Evolutionary conservation across 2,888 invertebrate species (phyloP), one percentile per base, ranked within the genome.

Genomic region (Coelopa pilipes): DNA sequence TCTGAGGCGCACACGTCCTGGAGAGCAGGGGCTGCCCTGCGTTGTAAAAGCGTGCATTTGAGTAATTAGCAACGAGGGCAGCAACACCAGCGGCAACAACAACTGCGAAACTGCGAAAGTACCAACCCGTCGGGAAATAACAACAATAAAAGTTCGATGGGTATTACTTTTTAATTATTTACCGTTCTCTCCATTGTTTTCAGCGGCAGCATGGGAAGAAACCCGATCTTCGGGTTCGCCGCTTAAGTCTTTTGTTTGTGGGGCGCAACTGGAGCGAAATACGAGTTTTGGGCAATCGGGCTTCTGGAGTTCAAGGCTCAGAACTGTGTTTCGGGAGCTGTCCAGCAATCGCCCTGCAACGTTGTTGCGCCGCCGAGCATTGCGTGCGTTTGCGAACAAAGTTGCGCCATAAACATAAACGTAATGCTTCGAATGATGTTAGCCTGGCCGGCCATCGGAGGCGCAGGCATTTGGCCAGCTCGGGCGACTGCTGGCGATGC

Each of bases 11-110:
- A 11, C 53, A 34, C 53, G 59, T 11, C 17, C 17, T 63, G 63
- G 63, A 11, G 46, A 7, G 45, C 13, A 15, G 50, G 24, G 53
- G 53, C 67, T 53, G 55, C 34, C 34, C n/a, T 53, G 67, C 53
- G 21, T 66, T 24, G 57, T 19, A 46, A 46, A 59, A 59, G 69
- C 69, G 57, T 57, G 70, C n/a, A 11, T 24, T 60, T 60, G 70
- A 70, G 70, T 70, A 70, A 70, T 70, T 70, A 70, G 19, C 50
- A 21, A 19, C 24, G 62, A 66, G 45, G 15, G 59, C 13, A 68
- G 45, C 50, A 66, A 24, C 49, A 66, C 49, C 15, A 1, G 46
- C 15, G 12, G 17, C 12, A 63, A 45, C 34, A 34, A 60, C 19
- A 60, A 53, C 53, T 53, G 53, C 53, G 10, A 13, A 53, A 49